Conservation (phyloP, 2,888 invertebrate genomes). For the Cheilosia urbana region DNA sequence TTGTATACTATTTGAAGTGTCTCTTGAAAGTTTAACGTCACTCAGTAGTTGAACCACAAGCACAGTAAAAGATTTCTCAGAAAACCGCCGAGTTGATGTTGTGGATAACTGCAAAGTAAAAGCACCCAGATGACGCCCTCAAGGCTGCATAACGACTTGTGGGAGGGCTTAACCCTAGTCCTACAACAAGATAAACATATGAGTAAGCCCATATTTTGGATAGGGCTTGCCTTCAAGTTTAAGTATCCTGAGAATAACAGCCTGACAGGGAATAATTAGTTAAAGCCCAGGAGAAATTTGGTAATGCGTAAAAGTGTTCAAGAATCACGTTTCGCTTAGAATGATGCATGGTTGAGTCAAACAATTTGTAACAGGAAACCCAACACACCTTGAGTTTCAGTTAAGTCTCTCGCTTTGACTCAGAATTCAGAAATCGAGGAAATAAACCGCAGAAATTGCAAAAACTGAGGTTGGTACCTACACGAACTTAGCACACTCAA, state of each 20-base stretch:
- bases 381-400: slow-evolving; percentile 28
- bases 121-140: slow-evolving; percentile 29
- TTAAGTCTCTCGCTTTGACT: slow-evolving; percentile 17
- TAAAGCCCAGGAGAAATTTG: neutral
- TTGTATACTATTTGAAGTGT: neutral
- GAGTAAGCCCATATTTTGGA: neutral
- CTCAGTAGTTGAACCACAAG: slow-evolving; percentile 19
- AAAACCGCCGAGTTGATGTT: slow-evolving; percentile 26
- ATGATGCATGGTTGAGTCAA: slow-evolving; percentile 17
- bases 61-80: slow-evolving; percentile 2
- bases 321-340: neutral
- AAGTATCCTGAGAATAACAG: neutral
- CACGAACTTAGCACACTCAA: neutral
- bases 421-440: slow-evolving; percentile 4
- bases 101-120: slow-evolving; percentile 10
- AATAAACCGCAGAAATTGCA: slow-evolving; percentile 6
- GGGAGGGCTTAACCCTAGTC: slow-evolving; percentile 9
- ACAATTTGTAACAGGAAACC: neutral
- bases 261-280: neutral
- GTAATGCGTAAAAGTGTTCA: neutral
- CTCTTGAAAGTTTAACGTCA: neutral
- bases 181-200: slow-evolving; percentile 2
- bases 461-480: neutral
- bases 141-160: slow-evolving; percentile 11
- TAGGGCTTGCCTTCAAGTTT: neutral